Conservation (phyloP, 2,888 invertebrate species). For the Phanerotoma sp. region DNA sequence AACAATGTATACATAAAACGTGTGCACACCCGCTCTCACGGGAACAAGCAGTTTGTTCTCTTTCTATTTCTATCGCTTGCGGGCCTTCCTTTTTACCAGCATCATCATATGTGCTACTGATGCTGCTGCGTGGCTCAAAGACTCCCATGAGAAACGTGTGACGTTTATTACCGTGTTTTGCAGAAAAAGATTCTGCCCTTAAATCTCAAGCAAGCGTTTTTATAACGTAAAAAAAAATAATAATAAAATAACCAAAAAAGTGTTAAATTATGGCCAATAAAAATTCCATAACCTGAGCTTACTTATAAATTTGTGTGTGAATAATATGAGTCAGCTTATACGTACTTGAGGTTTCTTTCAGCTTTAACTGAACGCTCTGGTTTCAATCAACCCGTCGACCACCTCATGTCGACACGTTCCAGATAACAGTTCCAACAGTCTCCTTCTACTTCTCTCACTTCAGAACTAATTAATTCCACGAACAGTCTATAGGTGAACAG, state of each 20-base stretch:
- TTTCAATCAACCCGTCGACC: slow-evolving; percentile 28
- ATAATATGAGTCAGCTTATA: neutral
- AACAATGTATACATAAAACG: slow-evolving; percentile 19
- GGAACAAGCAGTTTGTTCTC: slow-evolving; percentile 5
- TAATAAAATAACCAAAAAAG: neutral
- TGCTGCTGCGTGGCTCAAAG: neutral
- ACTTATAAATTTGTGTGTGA: neutral
- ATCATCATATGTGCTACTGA: slow-evolving; percentile 1
- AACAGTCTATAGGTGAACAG: neutral
- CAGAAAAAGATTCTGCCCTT: too few relatives aligned
- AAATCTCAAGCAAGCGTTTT: neutral
- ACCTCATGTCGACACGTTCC: slow-evolving; percentile 29
- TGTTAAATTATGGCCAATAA: neutral
- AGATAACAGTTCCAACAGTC: slow-evolving; percentile 25
- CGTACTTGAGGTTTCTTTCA: neutral
- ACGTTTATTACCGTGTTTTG: neutral
- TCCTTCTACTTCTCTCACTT: neutral
- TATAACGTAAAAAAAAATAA: neutral
- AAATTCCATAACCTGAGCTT: too few relatives aligned
- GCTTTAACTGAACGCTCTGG: slow-evolving; percentile 13
- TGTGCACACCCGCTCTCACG: slow-evolving; percentile 22
- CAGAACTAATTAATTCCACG: slow-evolving; percentile 6
- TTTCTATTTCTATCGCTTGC: slow-evolving; percentile 1
- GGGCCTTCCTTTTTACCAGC: slow-evolving; percentile 2
- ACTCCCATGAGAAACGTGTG: slow-evolving; percentile 11